Evolutionary conservation across 1,140 invertebrate genomes (phyloP), one percentile per base, ranked within the genome.

Genomic region (Camponotus pennsylvanicus): DNA sequence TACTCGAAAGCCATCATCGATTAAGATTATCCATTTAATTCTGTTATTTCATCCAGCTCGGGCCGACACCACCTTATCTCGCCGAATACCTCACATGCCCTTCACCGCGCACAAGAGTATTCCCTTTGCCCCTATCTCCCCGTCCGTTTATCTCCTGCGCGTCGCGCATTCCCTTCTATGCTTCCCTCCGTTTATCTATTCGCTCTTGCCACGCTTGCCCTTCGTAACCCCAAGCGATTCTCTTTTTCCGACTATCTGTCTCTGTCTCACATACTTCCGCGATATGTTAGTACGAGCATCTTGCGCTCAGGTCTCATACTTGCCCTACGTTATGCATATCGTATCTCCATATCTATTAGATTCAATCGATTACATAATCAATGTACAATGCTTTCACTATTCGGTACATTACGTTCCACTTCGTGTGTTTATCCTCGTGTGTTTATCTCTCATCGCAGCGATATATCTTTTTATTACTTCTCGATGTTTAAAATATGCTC

Each of bases 181-280:
- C 79, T 69, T 61, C 42, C 69, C 55, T 61, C 32, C 69, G 67
- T 75, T 75, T 75, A 75, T 75, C 69, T 75, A 73, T 59, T 27
- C 67, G 67, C 55, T 82, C 27, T 52, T 52, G 79, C 67, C 52
- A 61, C 69, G 55, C 40, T 75, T 83, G 79, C 69, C 79, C 79
- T 83, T 61, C 69, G 69, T 83, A 83, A 83, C 79, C 77, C 69
- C 34, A 67, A 82, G 79, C 67, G 79, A 82, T 82, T 83, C 79
- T 83, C 79, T 75, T 83, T 83, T 75, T 63, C 69, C 69, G 40
- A 70, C 79, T 75, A 83, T 83, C 42, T 83, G 69, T 83, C 79
- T 83, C 69, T 75, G 79, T 73, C 69, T 63, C 40, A 40, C 55
- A 40, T 61, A 83, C 69, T 83, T 83, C 79, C 79, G 69, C 42